Base-by-base conservation (phyloP, 2,113 vertebrate species). In the Calypte anna region DNA sequence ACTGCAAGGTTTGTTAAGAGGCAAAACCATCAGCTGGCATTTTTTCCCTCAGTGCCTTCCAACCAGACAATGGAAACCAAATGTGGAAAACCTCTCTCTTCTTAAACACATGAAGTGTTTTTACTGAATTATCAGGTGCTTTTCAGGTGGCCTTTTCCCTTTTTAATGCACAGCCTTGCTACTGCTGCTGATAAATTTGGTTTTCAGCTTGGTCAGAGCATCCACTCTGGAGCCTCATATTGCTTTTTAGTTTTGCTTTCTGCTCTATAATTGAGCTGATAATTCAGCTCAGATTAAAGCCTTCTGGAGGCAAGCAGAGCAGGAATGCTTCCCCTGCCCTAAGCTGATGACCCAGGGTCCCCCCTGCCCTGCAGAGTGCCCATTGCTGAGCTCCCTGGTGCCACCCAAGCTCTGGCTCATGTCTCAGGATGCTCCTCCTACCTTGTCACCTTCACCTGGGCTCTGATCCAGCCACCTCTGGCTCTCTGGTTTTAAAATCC, bases 261-360 rank as follows among this genome's bases (percentile, higher is more conserved):
- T 90, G 55, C 2, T 2, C 36, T 80, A 7, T 80, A 93, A 80
- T 95, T 94, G 74, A 21, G 24, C 55, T 68, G 91, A 77, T 82
- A 94, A 88, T 83, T 94, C 55, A 86, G 83, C 59, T 62, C 62
- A 83, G 63, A 70, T 74, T 81, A 88, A 83, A 93, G 79, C 46
- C 59, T 72, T 61, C 62, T 79, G 54, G 70, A 66, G 23, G 36
- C 61, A 88, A 67, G 76, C 30, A 22, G 28, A 83, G 61, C 57
- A 62, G 73, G 67, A 91, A 44, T 38, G 63, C 30, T 74, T 86
- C 59, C 57, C 81, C 43, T 91, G 16, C 51, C 62, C 1, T 73
- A 36, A 93, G 43, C 44, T 63, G 0, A 38, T 89, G 78, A 12
- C 33, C 24, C 36, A 7, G 8, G 36, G 36, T 38, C 36, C 46